Evolutionary conservation across 2,888 invertebrate species (phyloP), one percentile per base, ranked within the genome.

Genomic region (Calliopum simillimum): DNA sequence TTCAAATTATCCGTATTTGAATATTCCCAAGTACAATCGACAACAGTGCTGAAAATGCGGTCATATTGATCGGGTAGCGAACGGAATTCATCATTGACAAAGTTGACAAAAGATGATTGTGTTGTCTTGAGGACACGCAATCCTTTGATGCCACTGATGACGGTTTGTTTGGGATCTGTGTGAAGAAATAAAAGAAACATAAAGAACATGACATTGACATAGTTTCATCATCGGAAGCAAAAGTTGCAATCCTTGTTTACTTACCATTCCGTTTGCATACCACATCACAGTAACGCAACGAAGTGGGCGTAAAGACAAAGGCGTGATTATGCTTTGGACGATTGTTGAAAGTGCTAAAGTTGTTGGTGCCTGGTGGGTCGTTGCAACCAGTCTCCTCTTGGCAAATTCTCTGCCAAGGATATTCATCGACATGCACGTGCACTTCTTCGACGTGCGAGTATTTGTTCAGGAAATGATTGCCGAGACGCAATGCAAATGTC

Each of bases 91-190:
- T 94, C 94, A 81, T 91, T 89, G 23, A 93, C 90, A 80, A 94
- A 94, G 83, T 94, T 92, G 3, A 90, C 91, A 81, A 94, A 94
- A 0, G 93, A 81, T 0, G 94, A 94, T 81, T 94, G 92, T 0
- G 94, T 94, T 0, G 94, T 94, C 85, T 94, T 94, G 73, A 94
- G 84, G 0, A 94, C 91, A 51, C 93, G 88, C 23, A 94, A 87
- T 23, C 90, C 91, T 76, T 90, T 91, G 66, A 94, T 85, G 11
- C 94, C 93, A 11, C 92, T 91, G 67, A 89, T 89, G 56, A 93
- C 90, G 69, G 87, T 86, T 11, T 91, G 88, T 12, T 79, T 79
- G 16, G 86, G 84, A 77, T 88, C 90, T 90, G 74, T 0, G 79
- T 25, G 14, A 16, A 5, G 43, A 33, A n/a, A n/a, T n/a, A n/a